phyloP scores from a whole-genome alignment of 2,888 invertebrate genomes.

The Cryptocephalus primarius region DNA sequence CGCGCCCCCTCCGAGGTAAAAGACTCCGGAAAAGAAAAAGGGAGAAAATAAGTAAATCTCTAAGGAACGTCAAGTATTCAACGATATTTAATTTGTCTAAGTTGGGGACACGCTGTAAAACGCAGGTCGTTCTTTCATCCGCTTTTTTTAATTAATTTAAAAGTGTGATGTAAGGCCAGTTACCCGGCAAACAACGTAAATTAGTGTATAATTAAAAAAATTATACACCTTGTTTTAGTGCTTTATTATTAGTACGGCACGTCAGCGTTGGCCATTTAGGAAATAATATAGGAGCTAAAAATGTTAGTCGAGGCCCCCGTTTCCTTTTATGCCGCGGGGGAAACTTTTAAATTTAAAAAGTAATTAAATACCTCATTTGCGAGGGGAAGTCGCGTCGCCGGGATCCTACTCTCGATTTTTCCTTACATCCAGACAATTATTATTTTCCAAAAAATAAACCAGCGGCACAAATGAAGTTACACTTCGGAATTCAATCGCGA shows the following conservation, averaged over 20 bases:
- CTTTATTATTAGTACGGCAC: conserved; percentile 6
- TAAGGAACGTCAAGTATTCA: too few relatives aligned
- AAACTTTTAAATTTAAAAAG: conserved; percentile 8
- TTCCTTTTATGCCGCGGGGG: conserved; percentile 5
- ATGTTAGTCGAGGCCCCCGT: conserved; percentile 4
- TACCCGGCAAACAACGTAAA: conserved; percentile 5
- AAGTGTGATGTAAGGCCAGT: conserved; percentile 7
- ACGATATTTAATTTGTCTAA: too few relatives aligned
- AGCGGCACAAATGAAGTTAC: too few relatives aligned
- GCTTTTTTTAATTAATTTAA: conserved; percentile 4
- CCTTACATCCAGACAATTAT: too few relatives aligned
- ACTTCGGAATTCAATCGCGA: too few relatives aligned
- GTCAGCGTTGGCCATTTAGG: conserved; percentile 4
- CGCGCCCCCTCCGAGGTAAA: too few relatives aligned
- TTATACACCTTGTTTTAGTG: conserved; percentile 8
- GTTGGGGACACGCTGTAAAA: not conserved
- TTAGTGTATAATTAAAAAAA: conserved; percentile 10
- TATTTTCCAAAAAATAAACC: too few relatives aligned
- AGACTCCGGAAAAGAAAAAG: too few relatives aligned
- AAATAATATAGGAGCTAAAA: conserved; percentile 2
- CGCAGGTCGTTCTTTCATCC: conserved; percentile 1
- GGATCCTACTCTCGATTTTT: too few relatives aligned
- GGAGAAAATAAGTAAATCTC: too few relatives aligned
- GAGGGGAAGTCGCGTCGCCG: too few relatives aligned
- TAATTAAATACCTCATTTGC: conserved; percentile 4